phyloP scores from a whole-genome alignment of 2,888 invertebrate genomes.

The Chloromyia formosa region DNA sequence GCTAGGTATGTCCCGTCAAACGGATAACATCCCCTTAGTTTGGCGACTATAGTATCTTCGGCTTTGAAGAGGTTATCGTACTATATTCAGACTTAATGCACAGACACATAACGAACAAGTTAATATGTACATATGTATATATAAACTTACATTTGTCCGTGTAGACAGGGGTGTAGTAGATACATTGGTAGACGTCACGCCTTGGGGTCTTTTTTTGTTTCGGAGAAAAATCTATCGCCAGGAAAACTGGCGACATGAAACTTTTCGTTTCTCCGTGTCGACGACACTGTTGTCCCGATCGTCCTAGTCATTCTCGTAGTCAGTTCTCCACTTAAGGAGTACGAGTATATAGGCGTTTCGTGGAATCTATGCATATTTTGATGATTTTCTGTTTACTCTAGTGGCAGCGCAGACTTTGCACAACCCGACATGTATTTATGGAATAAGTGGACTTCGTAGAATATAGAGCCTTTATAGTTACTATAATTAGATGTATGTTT shows the following conservation, averaged over 20 bases:
- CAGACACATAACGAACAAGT: no score
- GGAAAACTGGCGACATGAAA: slow-evolving; percentile 46
- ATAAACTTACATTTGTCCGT: neutral
- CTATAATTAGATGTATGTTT: no score
- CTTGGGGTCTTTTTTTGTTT: neutral
- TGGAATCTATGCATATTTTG: neutral
- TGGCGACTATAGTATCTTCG: neutral
- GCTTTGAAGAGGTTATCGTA: slow-evolving; percentile 17
- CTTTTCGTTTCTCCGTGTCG: slow-evolving; percentile 16
- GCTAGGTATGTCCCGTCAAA: neutral
- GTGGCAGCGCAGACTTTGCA: slow-evolving; percentile 8
- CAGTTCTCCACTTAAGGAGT: no score
- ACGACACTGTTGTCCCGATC: slow-evolving; percentile 9
- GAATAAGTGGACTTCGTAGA: neutral
- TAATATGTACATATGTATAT: neutral
- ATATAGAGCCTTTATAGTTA: no score
- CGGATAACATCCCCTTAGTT: slow-evolving; percentile 1
- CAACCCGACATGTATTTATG: neutral
- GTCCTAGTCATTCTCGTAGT: neutral
- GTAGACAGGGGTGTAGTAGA: neutral
- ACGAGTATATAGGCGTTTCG: neutral
- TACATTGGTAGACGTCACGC: slow-evolving; percentile 29
- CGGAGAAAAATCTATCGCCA: slow-evolving; percentile 27
- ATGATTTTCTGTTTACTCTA: slow-evolving; percentile 6
- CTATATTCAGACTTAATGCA: neutral